Evolutionary conservation across 2,888 invertebrate genomes (phyloP).

Genomic region (Thymelicus lineola): DNA sequence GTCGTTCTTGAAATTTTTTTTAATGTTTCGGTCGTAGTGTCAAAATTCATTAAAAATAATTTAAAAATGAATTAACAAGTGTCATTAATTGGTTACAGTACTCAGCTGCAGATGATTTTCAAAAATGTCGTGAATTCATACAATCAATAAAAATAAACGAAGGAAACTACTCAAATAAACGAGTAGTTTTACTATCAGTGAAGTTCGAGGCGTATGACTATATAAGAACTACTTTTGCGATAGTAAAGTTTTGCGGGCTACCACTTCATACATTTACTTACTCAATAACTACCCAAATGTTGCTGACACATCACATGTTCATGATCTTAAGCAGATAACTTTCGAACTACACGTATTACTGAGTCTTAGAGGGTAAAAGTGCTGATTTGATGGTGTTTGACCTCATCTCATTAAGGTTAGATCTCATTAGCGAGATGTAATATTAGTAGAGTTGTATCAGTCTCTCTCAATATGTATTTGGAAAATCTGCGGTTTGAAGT

Average conservation of each 20-base stretch:
- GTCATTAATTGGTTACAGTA: too few relatives aligned
- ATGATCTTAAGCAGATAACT: constrained; percentile 29
- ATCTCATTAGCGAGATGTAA: background rate
- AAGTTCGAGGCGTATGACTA: constrained; percentile 53
- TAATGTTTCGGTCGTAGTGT: too few relatives aligned
- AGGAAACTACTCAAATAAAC: background rate
- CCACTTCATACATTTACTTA: constrained; percentile 46
- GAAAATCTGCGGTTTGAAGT: too few relatives aligned
- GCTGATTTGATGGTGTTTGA: constrained; percentile 11
- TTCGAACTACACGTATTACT: constrained; percentile 14
- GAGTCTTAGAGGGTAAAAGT: constrained; percentile 6
- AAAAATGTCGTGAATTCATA: too few relatives aligned
- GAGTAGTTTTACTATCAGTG: background rate
- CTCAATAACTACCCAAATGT: constrained; percentile 24
- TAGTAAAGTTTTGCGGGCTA: constrained; percentile 47
- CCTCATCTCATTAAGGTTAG: background rate
- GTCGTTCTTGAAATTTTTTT: too few relatives aligned
- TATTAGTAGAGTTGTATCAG: too few relatives aligned
- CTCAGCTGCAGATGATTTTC: too few relatives aligned
- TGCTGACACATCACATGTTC: constrained; percentile 23
- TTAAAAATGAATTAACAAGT: too few relatives aligned
- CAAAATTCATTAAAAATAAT: too few relatives aligned
- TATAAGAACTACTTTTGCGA: constrained; percentile 53
- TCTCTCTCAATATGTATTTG: too few relatives aligned
- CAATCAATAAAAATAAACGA: background rate